Conservation (phyloP, 2,113 vertebrate species). For the Daubentonia madagascariensis region DNA sequence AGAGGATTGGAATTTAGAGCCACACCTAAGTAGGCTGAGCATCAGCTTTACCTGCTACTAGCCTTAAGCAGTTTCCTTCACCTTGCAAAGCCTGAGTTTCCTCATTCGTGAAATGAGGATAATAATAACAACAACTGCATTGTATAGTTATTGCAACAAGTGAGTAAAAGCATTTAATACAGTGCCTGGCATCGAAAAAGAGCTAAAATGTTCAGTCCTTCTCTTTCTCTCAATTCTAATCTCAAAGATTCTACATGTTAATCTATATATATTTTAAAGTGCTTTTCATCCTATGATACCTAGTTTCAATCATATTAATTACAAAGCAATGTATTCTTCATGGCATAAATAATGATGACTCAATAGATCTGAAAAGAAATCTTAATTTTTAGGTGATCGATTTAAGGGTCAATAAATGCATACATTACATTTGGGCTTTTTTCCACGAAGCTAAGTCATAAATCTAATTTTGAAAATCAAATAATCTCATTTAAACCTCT, state of each 20-base stretch:
- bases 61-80: neutral
- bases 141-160: neutral
- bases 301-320: neutral
- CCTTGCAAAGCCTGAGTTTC: neutral
- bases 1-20: neutral
- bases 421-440: neutral
- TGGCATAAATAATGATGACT: neutral
- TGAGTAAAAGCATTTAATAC: neutral
- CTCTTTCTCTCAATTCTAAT: neutral
- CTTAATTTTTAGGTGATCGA: neutral
- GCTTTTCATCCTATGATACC: neutral
- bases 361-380: neutral
- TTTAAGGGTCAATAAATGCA: neutral
- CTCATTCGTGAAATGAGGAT: neutral
- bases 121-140: neutral
- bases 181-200: neutral
- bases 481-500: constrained; percentile 8
- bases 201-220: neutral
- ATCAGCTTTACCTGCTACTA: neutral
- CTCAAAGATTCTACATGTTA: neutral
- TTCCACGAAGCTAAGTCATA: constrained; percentile 37
- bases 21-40: fast-evolving
- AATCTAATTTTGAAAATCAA: constrained; percentile 44
- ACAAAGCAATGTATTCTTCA: neutral
- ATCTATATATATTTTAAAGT: neutral